Conservation (phyloP, 2,888 invertebrate species). For the Tetheella fluctuosa region DNA sequence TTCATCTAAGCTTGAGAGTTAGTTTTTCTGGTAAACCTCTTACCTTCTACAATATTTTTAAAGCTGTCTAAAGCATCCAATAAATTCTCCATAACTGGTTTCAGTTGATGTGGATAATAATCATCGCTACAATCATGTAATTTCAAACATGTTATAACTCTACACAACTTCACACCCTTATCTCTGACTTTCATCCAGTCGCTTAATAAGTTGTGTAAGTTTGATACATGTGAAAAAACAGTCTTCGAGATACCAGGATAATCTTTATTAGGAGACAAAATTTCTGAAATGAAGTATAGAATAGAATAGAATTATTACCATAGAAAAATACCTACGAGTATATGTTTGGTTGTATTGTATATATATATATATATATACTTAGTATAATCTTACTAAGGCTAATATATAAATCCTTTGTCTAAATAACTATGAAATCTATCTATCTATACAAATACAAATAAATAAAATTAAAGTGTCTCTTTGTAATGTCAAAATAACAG, state of each 20-base stretch:
- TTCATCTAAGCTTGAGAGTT: too few relatives aligned
- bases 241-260: slow-evolving; percentile 66
- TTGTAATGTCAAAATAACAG: too few relatives aligned
- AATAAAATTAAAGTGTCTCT: too few relatives aligned
- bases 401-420: too few relatives aligned
- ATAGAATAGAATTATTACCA: too few relatives aligned
- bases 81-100: slow-evolving; percentile 56
- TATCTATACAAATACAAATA: too few relatives aligned
- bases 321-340: too few relatives aligned
- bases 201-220: slow-evolving; percentile 55
- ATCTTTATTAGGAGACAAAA: slow-evolving; percentile 63
- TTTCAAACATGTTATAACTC: slow-evolving; percentile 58
- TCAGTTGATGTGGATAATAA: slow-evolving; percentile 66
- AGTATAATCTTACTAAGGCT: too few relatives aligned
- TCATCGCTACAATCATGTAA: slow-evolving; percentile 63
- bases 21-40: background rate
- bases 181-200: slow-evolving; percentile 65
- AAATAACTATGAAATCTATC: too few relatives aligned
- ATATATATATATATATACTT: too few relatives aligned
- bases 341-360: too few relatives aligned
- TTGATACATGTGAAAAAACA: slow-evolving; percentile 67
- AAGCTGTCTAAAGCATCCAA: slow-evolving; percentile 54
- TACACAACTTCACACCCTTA: slow-evolving; percentile 63
- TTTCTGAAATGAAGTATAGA: slow-evolving; percentile 57
- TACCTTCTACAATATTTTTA: slow-evolving; percentile 63